These are phyloP conservation scores for Rhegmatorhina hoffmannsi DNA, from an alignment of 2,113 vertebrate species.

Conservation along the genomic window DNA sequence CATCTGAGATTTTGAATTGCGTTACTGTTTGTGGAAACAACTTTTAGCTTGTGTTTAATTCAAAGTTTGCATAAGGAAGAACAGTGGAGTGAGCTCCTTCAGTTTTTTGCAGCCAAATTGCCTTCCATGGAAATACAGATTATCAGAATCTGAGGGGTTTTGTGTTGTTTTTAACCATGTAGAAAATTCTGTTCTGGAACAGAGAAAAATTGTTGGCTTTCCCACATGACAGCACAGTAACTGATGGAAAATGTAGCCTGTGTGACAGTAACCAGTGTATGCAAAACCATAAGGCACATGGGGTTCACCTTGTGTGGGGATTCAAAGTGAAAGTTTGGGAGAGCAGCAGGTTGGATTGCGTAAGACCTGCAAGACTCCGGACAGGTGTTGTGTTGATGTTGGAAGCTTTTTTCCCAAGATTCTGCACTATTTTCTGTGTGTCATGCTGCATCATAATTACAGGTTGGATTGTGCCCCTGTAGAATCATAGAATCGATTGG, in stretches of 20 bases:
- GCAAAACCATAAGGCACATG: accelerated
- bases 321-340: not conserved
- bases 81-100: not conserved
- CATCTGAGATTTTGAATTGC: not conserved
- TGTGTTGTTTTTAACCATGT: not conserved
- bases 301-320: not conserved
- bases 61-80: not conserved
- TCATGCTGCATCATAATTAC: not conserved
- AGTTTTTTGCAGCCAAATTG: not conserved
- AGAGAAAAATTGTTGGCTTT: not conserved
- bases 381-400: not conserved
- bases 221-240: not conserved
- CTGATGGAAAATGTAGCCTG: not conserved
- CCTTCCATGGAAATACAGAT: not conserved
- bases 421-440: not conserved
- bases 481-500: no score
- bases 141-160: not conserved
- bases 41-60: not conserved
- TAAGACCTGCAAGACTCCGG: not conserved
- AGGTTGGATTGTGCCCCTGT: not conserved
- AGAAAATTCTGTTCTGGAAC: not conserved
- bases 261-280: not conserved
- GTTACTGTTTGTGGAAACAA: not conserved
- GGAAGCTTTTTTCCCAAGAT: accelerated
- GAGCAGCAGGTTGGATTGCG: not conserved